phyloP scores from a whole-genome alignment of 2,797 vertebrate genomes.

The Delichon dasypus region DNA sequence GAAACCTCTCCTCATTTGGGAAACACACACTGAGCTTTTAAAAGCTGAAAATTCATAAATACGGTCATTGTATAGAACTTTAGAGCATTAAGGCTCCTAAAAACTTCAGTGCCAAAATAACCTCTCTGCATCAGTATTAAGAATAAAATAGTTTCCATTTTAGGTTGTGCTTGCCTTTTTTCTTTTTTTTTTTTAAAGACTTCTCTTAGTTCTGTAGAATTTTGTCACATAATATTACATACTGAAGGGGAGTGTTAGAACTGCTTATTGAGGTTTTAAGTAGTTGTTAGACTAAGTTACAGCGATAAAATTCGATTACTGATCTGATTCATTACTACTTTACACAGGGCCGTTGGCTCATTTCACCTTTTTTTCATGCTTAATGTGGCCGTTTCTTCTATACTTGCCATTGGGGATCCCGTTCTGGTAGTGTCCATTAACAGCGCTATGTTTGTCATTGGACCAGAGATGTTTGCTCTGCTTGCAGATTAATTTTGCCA shows the following conservation, averaged over 20 bases:
- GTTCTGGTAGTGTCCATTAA: conserved; percentile 94
- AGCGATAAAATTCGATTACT: conserved; percentile 70
- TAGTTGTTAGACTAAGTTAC: conserved; percentile 80
- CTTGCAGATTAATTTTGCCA: conserved; percentile 77
- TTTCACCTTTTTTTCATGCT: conserved; percentile 95
- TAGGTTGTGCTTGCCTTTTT: conserved; percentile 73
- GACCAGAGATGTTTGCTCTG: conserved; percentile 75
- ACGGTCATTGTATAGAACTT: conserved; percentile 39
- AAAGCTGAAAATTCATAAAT: conserved; percentile 71
- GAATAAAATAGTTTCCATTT: conserved; percentile 70
- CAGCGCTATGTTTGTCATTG: conserved; percentile 64
- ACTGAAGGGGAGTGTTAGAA: conserved; percentile 73
- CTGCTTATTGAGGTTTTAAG: conserved; percentile 76
- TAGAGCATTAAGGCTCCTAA: conserved; percentile 78
- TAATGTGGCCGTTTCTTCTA: conserved; percentile 91
- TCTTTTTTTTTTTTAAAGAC: conserved; percentile 24
- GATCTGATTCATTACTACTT: conserved; percentile 74
- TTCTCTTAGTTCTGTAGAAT: conserved; percentile 69
- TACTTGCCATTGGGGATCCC: conserved; percentile 91
- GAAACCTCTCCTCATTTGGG: conserved; percentile 60
- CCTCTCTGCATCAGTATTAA: conserved; percentile 72
- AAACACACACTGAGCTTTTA: conserved; percentile 53
- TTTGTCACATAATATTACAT: conserved; percentile 74
- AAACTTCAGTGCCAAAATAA: conserved; percentile 74
- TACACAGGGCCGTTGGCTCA: conserved; percentile 74